phyloP scores from a whole-genome alignment of 2,888 invertebrate species.

The Diabrotica balteata region DNA sequence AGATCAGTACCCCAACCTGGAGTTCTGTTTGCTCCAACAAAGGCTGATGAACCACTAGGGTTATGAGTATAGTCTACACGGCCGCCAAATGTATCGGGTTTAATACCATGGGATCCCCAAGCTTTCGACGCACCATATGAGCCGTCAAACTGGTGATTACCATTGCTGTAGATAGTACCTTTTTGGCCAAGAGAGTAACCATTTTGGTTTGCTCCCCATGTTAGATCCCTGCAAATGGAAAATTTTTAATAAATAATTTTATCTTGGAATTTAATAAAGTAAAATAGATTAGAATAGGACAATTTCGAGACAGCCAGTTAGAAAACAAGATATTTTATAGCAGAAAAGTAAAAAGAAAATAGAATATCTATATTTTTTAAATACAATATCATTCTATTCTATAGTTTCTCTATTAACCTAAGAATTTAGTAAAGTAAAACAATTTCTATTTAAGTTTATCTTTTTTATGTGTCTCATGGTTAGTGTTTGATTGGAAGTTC shows the following conservation, averaged over 20 bases:
- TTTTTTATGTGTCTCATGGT: too few relatives aligned
- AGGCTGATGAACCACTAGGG: slow-evolving; percentile 43
- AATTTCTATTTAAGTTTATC: too few relatives aligned
- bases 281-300: neutral
- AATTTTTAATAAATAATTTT: too few relatives aligned
- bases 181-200: slow-evolving; percentile 15
- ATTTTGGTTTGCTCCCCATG: slow-evolving; percentile 7
- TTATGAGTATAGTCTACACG: slow-evolving; percentile 45
- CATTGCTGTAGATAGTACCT: slow-evolving; percentile 29
- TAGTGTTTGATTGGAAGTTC: too few relatives aligned
- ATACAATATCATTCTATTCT: too few relatives aligned
- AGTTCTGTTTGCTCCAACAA: slow-evolving; percentile 41
- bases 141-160: slow-evolving; percentile 44
- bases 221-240: slow-evolving; percentile 10
- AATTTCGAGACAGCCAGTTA: neutral
- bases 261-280: too few relatives aligned
- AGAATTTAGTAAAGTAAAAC: too few relatives aligned
- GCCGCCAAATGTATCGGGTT: slow-evolving; percentile 46
- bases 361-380: neutral
- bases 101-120: slow-evolving; percentile 39
- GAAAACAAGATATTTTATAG: neutral
- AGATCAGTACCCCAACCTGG: slow-evolving; percentile 45
- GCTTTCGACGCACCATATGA: slow-evolving; percentile 43
- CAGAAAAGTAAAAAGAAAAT: neutral
- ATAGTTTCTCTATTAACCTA: too few relatives aligned